Evolutionary conservation across 1,140 invertebrate genomes (phyloP), one percentile per base, ranked within the genome.

Genomic region (Muscidifurax raptorellus): DNA sequence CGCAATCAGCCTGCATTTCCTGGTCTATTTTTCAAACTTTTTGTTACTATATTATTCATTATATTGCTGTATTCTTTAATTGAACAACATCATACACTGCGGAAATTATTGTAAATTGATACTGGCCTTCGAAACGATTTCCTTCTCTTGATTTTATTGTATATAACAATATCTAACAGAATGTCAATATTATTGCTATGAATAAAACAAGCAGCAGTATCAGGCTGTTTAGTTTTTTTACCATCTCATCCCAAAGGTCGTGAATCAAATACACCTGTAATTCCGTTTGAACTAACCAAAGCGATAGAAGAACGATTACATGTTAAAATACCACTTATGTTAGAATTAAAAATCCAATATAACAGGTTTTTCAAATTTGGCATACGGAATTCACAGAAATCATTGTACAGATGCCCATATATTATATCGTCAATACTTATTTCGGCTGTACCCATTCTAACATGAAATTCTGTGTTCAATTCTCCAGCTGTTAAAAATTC

Each of bases 251-350:
- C 71, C 18, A 28, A 32, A 22, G 30, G 22, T 0, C 32, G 71
- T 3, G 71, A 74, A 74, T 74, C 71, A 40, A 74, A 74, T 36
- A 74, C 18, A 22, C 71, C 71, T 0, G 28, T 2, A 5, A 36
- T 74, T 36, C 15, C 22, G 12, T 74, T 36, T 12, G 71, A 0
- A 22, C 0, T 0, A 0, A 74, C 32, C 32, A 74, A n/a, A 28
- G 71, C 71, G 18, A 74, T 22, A 22, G 32, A 74, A 15, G 18
- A 18, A 9, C 71, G 15, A 74, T 74, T 74, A 22, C 12, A 22
- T 2, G 71, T 36, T 74, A 74, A 74, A 36, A 74, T 74, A 40
- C 71, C 71, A 71, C 67, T 71, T 30, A 28, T 27, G 3, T 71
- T 74, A 3, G 15, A 74, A 22, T 36, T 47, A 15, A 47, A 47